These are phyloP conservation scores for Drosophila bocqueti DNA, from an alignment of 1,140 invertebrate species.

Conservation along the genomic window DNA sequence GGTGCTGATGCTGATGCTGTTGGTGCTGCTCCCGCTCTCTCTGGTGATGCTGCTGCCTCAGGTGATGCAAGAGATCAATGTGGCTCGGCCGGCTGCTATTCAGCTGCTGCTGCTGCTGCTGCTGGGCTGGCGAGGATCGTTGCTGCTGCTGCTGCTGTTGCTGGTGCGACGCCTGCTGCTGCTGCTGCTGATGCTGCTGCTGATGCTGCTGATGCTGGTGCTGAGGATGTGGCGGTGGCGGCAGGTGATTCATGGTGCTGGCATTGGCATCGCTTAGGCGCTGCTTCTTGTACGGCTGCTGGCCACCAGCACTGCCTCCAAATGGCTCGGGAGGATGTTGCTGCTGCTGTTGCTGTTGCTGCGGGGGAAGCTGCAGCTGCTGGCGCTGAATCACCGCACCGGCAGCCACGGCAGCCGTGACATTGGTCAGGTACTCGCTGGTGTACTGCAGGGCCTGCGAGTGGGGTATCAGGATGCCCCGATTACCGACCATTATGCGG, in stretches of 20 bases:
- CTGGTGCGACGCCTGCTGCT: background rate
- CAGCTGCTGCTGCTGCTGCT: conserved; percentile 17
- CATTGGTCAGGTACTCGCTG: conserved; percentile 74
- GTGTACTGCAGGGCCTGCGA: conserved; percentile 63
- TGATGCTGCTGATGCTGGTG: conserved; percentile 17
- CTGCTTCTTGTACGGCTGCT: conserved; percentile 92
- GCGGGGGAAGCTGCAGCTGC: conserved; percentile 56
- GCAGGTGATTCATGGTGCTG: conserved; percentile 83
- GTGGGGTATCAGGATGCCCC: conserved; percentile 58
- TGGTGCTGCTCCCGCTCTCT: background rate
- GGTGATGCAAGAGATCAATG: conserved; percentile 43
- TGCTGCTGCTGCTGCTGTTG: conserved; percentile 30
- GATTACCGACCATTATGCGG: conserved; percentile 58
- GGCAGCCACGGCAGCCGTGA: conserved; percentile 36
- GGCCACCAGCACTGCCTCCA: conserved; percentile 80
- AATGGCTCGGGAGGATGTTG: conserved; percentile 72
- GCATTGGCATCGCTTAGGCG: conserved; percentile 87
- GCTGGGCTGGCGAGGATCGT: conserved; percentile 58
- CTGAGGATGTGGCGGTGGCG: conserved; percentile 63
- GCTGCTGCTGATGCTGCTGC: background rate
- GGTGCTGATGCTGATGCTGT: background rate
- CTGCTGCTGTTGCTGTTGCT: conserved; percentile 64
- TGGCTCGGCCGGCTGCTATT: conserved; percentile 51
- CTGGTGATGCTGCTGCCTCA: conserved; percentile 1
- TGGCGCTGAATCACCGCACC: conserved; percentile 58